Evolutionary conservation across 2,797 vertebrate genomes (phyloP), one percentile per base, ranked within the genome.

Genomic region (Eulemur coronatus): DNA sequence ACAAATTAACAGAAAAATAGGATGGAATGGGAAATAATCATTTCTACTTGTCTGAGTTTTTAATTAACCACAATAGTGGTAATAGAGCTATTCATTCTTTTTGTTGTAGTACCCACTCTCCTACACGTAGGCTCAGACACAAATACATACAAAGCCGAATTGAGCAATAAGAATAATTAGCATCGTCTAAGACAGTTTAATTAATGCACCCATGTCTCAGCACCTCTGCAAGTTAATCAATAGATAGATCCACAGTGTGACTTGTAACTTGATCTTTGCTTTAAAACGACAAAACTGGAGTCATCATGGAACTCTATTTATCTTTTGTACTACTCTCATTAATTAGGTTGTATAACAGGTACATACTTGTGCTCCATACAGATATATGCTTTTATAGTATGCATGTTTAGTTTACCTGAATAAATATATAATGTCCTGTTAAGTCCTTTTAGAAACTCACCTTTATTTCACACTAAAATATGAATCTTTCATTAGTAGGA

Each of bases 121-220:
- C 22, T 72, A 30, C 15, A 86, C 24, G 50, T 26, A 35, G 48
- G 75, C 26, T 4, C 33, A 57, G 5, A 48, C 15, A 67, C 5
- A 61, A 28, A 75, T 13, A 61, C 24, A 81, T 7, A 61, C 13
- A 89, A 50, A 41, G 46, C 24, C 33, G 69, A 92, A 33, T 13
- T 93, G 86, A 90, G 48, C 13, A 81, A 94, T 92, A 96, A 89
- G 92, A 95, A 87, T 92, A 95, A 96, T 96, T 94, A 97, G 75
- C 75, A 89, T 76, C 48, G 20, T 78, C 59, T 26, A 76, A 93
- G 65, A 88, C 76, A 80, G 65, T 92, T 96, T 96, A 96, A 97
- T 95, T 95, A 95, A 97, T 87, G 76, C 76, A 65, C 43, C 14
- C 26, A 72, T 89, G 78, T 94, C 33, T 96, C 70, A 55, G 70